A percentile compares a stretch with the other conserved stretches of the same genome.
Conservation (phyloP, 2,797 vertebrate species). For the Rhinoraja longicauda region DNA sequence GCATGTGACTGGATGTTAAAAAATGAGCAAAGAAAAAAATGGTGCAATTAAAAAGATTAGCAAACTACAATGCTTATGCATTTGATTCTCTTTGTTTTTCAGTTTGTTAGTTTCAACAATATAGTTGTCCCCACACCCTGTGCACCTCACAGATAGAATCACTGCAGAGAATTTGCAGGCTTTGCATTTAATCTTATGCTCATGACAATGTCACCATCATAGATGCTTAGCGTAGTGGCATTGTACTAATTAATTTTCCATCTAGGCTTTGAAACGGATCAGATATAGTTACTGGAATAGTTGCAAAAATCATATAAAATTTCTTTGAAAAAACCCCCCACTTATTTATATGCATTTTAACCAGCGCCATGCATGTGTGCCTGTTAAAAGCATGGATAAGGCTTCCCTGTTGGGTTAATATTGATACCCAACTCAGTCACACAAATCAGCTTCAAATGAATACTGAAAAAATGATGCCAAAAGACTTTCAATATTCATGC, state of each 20-base stretch:
- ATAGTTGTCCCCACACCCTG: background rate
- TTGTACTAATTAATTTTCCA: slow-evolving; percentile 5
- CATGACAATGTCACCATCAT: slow-evolving; percentile 6
- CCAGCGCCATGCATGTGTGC: background rate
- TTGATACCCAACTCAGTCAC: background rate
- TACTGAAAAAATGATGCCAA: slow-evolving; percentile 10
- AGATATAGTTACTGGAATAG: no score
- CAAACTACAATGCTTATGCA: background rate
- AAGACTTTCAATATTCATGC: slow-evolving; percentile 24
- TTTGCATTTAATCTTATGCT: slow-evolving; percentile 16
- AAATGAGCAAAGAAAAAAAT: background rate
- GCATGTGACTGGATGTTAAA: background rate
- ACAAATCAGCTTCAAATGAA: background rate
- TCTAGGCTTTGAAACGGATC: no score
- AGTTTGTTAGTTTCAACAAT: background rate
- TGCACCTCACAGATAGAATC: background rate
- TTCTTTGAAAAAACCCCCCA: no score
- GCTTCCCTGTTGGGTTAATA: slow-evolving; percentile 18
- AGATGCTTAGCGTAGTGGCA: background rate
- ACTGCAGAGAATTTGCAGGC: background rate
- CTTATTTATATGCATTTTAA: slow-evolving; percentile 8
- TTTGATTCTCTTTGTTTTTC: background rate
- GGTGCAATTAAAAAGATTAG: background rate
- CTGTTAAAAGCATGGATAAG: slow-evolving; percentile 2
- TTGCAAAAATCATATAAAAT: background rate